Evolutionary conservation across 2,888 invertebrate species (phyloP), one percentile per base, ranked within the genome.

Genomic region (Rugalucina vietnamica): DNA sequence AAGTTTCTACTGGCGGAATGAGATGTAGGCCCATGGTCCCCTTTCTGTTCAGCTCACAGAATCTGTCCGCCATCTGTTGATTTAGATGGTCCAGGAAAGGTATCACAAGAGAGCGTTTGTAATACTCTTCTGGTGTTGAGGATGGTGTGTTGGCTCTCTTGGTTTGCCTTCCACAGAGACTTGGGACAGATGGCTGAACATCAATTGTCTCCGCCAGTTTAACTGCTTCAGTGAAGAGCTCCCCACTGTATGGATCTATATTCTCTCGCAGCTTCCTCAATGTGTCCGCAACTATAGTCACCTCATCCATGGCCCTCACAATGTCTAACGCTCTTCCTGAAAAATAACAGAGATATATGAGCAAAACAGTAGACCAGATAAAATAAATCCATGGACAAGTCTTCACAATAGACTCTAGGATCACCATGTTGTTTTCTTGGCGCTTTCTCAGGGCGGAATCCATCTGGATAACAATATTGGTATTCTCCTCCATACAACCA

Each of bases 391-490:
- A n/a, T n/a, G n/a, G n/a, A n/a, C n/a, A n/a, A 43, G 76, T 76
- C n/a, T 76, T 76, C 10, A 69, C 65, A 27, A 76, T 29, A 8
- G 65, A 69, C n/a, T 77, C 49, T 34, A 69, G 12, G 18, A 71
- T 24, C 36, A n/a, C 8, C 3, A 71, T 18, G 24, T 71, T 71
- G 8, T 54, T 54, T 21, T 10, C 10, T n/a, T n/a, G n/a, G 4
- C 54, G 54, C 24, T 12, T 4, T 54, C n/a, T n/a, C 21, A 54
- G 21, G 10, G 14, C 54, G 4, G 10, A n/a, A 24, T 14, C 5
- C 54, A 54, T 54, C n/a, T n/a, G n/a, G n/a, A n/a, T n/a, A n/a
- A n/a, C n/a, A n/a, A n/a, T n/a, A n/a, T n/a, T n/a, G n/a, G n/a
- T n/a, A n/a, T n/a, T n/a, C n/a, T n/a, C n/a, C n/a, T n/a, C n/a